phyloP scores from a whole-genome alignment of 2,113 vertebrate species.

The Saguinus midas region DNA sequence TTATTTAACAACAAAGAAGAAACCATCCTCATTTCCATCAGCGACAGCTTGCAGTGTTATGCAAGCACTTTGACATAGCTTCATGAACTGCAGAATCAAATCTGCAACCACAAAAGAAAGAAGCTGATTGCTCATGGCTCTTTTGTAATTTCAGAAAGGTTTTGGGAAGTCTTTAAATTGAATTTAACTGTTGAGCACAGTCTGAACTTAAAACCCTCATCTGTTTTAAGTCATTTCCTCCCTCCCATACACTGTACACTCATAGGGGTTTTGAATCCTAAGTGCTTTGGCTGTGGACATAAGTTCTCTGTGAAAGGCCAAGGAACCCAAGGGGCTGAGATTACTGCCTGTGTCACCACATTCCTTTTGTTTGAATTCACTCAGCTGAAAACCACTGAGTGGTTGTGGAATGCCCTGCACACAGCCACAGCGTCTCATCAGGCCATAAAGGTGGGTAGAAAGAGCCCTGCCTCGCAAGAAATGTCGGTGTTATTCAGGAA shows the following conservation, averaged over 20 bases:
- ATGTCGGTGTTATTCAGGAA: neutral
- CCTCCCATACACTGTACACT: neutral
- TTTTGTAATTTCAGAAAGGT: constrained; percentile 70
- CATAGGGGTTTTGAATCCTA: neutral
- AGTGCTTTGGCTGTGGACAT: constrained; percentile 22
- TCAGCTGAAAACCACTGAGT: neutral
- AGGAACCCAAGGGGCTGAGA: constrained; percentile 39
- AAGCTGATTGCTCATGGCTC: constrained; percentile 66
- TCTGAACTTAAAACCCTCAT: constrained; percentile 61
- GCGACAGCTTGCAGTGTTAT: constrained; percentile 49
- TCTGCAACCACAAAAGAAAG: constrained; percentile 62
- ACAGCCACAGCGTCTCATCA: constrained; percentile 29
- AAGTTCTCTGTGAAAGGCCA: constrained; percentile 43
- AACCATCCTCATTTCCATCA: constrained; percentile 15
- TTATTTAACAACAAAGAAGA: constrained; percentile 63
- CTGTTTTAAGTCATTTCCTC: constrained; percentile 71
- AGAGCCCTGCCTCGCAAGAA: neutral
- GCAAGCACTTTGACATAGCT: constrained; percentile 73
- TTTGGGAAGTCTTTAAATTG: constrained; percentile 74
- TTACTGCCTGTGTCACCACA: constrained; percentile 59
- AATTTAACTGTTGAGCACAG: constrained; percentile 65
- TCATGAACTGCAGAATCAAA: constrained; percentile 68
- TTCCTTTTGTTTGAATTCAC: constrained; percentile 71
- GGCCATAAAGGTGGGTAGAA: constrained; percentile 52
- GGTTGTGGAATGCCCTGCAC: constrained; percentile 14